A percentile compares a stretch with the other conserved stretches of the same genome.
phyloP scores from a whole-genome alignment of 2,888 invertebrate genomes.

The Ormyrus thymus region DNA sequence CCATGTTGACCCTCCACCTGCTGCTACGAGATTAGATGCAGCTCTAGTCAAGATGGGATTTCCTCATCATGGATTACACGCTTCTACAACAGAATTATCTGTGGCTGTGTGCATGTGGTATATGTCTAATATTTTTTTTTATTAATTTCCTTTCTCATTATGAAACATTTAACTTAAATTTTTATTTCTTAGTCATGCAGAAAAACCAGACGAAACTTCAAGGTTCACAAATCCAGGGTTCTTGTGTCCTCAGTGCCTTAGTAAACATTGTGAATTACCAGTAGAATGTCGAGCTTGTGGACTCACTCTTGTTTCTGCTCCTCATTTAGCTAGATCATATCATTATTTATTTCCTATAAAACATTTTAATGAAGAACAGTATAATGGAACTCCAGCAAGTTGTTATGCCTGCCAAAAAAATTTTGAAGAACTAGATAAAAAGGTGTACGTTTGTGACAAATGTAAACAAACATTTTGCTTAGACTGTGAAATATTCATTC shows the following conservation, averaged over 20 bases:
- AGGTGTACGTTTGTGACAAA: conserved; percentile 87
- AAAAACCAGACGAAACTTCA: conserved; percentile 81
- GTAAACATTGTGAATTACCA: conserved; percentile 98
- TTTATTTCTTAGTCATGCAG: conserved; percentile 82
- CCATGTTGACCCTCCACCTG: conserved; percentile 83
- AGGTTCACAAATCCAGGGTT: conserved; percentile 87
- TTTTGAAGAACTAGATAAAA: conserved; percentile 83
- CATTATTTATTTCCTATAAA: conserved; percentile 97
- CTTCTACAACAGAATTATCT: conserved; percentile 80
- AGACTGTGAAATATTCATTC: conserved; percentile 96
- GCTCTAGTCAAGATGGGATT: conserved; percentile 97
- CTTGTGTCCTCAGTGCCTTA: conserved; percentile 95
- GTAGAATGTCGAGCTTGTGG: conserved; percentile 97
- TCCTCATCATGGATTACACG: conserved; percentile 85
- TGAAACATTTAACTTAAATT: not conserved
- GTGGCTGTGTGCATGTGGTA: conserved; percentile 96
- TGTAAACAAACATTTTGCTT: conserved; percentile 91
- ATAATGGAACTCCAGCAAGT: conserved; percentile 78
- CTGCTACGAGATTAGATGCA: conserved; percentile 84
- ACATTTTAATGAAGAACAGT: conserved; percentile 85
- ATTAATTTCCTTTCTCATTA: conserved; percentile 76
- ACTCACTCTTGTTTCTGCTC: conserved; percentile 96
- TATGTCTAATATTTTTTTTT: conserved; percentile 63
- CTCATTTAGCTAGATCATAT: conserved; percentile 97
- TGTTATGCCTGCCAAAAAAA: conserved; percentile 87